Evolutionary conservation across 2,113 vertebrate genomes (phyloP).

Genomic region (Seriola dumerili): DNA sequence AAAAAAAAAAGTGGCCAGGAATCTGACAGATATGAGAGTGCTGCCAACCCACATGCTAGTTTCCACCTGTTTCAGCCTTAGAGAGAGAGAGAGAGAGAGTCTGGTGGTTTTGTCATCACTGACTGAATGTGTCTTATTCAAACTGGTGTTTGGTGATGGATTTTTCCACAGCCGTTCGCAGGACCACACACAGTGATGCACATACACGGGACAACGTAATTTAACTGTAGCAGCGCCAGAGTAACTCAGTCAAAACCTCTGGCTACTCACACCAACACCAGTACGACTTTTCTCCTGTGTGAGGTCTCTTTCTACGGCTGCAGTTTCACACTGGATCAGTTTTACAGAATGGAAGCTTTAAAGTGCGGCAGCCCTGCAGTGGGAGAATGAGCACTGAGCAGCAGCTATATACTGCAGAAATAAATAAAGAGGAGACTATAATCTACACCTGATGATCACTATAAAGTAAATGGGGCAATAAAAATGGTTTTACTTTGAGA

Average conservation of each 20-base stretch:
- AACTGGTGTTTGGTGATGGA: neutral
- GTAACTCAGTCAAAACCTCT: neutral
- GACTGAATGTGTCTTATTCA: constrained; percentile 3
- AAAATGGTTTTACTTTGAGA: neutral
- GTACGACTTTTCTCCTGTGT: neutral
- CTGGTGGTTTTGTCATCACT: constrained; percentile 23
- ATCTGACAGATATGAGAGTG: neutral
- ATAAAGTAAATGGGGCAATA: neutral
- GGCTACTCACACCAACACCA: neutral
- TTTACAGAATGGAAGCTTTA: neutral
- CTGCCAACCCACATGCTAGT: neutral
- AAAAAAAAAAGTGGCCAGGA: neutral
- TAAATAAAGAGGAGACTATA: neutral
- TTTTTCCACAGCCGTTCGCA: neutral
- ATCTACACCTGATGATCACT: neutral
- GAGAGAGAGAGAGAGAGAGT: too few relatives aligned
- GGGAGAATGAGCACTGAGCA: neutral
- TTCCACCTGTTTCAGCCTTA: neutral
- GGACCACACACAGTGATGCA: neutral
- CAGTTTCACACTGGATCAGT: constrained; percentile 7
- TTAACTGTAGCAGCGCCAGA: neutral
- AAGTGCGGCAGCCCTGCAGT: neutral
- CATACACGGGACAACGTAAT: neutral
- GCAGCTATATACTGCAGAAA: neutral
- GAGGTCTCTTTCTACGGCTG: neutral